A percentile compares a stretch with the other conserved stretches of the same genome.
These are phyloP conservation scores for Atopsyche davidsoni DNA, from an alignment of 1,140 invertebrate genomes.

Conservation along the genomic window DNA sequence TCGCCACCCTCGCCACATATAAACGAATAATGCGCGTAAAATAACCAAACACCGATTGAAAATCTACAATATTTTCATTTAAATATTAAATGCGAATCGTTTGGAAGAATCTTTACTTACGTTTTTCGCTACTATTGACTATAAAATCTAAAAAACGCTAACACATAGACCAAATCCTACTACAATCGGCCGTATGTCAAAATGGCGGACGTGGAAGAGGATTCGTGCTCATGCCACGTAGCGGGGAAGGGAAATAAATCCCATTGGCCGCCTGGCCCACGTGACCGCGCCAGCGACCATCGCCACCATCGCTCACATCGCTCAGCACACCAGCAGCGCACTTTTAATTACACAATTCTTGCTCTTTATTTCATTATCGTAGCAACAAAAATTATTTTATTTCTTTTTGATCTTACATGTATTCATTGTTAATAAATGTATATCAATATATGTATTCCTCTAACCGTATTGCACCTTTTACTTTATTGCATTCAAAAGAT, in stretches of 20 bases:
- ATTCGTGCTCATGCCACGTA: conserved; percentile 71
- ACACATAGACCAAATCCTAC: conserved; percentile 60
- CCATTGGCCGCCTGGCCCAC: conserved; percentile 40
- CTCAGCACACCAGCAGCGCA: background rate
- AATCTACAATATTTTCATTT: conserved; percentile 5
- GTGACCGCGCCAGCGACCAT: conserved; percentile 34
- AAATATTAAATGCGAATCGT: background rate
- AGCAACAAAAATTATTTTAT: too few relatives aligned
- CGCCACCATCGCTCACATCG: background rate
- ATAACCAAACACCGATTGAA: conserved; percentile 14
- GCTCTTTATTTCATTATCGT: too few relatives aligned
- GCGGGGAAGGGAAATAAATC: conserved; percentile 39
- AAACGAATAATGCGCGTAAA: conserved; percentile 21
- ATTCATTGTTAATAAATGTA: too few relatives aligned
- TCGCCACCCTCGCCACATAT: conserved; percentile 26
- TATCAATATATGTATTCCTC: too few relatives aligned
- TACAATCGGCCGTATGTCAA: conserved; percentile 70
- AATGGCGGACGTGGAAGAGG: conserved; percentile 69
- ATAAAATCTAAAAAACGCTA: conserved; percentile 58
- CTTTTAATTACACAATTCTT: too few relatives aligned
- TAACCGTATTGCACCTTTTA: too few relatives aligned
- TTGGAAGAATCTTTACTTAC: conserved; percentile 47
- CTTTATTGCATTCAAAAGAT: too few relatives aligned
- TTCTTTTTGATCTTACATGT: too few relatives aligned
- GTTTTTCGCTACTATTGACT: conserved; percentile 56